Base-by-base conservation (phyloP, 2,888 invertebrate species). In the Dione vanillae region DNA sequence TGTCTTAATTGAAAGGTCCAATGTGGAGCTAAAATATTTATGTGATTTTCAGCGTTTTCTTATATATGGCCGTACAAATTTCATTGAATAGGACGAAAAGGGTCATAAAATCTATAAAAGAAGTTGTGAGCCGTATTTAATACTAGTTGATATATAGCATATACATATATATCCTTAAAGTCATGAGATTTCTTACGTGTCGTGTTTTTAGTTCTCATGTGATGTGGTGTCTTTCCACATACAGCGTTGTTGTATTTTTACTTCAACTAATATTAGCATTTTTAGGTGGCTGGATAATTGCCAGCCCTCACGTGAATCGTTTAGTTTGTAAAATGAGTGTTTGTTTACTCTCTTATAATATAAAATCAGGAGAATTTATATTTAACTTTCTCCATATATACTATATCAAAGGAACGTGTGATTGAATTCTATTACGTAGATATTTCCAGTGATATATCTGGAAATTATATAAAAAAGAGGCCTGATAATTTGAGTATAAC, bases 191-290 rank as follows among this genome's bases (percentile, higher is more conserved):
- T 78, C 82, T 82, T 85, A 84, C 78, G 78, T 79, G 79, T 78
- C 14, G 27, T 47, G 43, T n/a, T 27, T 51, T 45, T 27, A 14
- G 41, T 19, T 20, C 16, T 58, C 37, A 40, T 84, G 85, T 92
- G 91, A 92, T 91, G 91, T 90, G 92, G 54, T 68, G 89, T 83
- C 88, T 83, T 86, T 87, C 84, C 85, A 83, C 85, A 85, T 83
- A 83, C 82, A 75, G 73, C 80, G 77, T 83, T 81, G 84, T 85
- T 85, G 83, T 92, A 89, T 90, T 90, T 91, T 85, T 87, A 88
- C 84, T 78, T 84, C 82, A 78, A 85, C 90, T 92, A 92, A 88
- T 91, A 88, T 89, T 92, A 92, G 92, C 87, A 82, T 85, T 90
- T 91, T 91, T 87, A 88, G 90, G 85, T 81, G 83, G 80, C 84